Evolutionary conservation across 1,140 invertebrate genomes (phyloP).

Genomic region (Drosophila subobscura): DNA sequence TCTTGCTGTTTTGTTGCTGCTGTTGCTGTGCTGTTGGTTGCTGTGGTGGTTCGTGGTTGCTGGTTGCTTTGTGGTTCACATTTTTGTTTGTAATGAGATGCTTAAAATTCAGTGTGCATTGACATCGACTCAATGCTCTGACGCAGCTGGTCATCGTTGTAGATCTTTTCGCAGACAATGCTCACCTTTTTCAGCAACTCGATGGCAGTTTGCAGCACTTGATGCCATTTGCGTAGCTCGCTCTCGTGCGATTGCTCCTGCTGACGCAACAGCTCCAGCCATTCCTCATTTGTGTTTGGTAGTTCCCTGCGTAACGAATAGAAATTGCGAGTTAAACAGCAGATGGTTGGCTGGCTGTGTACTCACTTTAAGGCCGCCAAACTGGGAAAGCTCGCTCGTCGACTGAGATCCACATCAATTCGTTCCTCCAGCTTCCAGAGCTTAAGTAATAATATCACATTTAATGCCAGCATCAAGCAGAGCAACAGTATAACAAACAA

Average conservation of each 20-base stretch:
- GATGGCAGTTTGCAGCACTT: constrained; percentile 88
- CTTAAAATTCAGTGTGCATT: constrained; percentile 69
- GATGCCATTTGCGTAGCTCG: constrained; percentile 91
- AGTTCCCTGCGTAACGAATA: constrained; percentile 77
- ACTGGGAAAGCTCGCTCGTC: constrained; percentile 80
- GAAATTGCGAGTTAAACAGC: constrained; percentile 9
- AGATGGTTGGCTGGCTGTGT: too few relatives aligned
- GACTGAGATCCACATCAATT: constrained; percentile 78
- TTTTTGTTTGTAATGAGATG: constrained; percentile 33
- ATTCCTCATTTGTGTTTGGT: constrained; percentile 90
- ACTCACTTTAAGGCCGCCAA: constrained; percentile 71
- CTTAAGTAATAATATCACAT: constrained; percentile 92
- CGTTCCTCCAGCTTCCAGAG: constrained; percentile 89
- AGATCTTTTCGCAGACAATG: constrained; percentile 79
- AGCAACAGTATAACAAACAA: constrained; percentile 87
- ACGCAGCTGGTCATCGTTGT: constrained; percentile 68
- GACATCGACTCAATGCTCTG: constrained; percentile 67
- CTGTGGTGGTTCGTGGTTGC: constrained; percentile 9
- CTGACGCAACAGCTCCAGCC: constrained; percentile 89
- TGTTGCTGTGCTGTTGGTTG: constrained; percentile 5
- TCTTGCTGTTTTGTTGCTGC: background rate
- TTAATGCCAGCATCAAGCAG: constrained; percentile 88
- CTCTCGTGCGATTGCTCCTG: constrained; percentile 90
- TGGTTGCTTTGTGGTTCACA: constrained; percentile 11
- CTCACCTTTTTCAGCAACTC: constrained; percentile 87